phyloP scores from a whole-genome alignment of 2,113 vertebrate genomes.

The Hippocampus comes region DNA sequence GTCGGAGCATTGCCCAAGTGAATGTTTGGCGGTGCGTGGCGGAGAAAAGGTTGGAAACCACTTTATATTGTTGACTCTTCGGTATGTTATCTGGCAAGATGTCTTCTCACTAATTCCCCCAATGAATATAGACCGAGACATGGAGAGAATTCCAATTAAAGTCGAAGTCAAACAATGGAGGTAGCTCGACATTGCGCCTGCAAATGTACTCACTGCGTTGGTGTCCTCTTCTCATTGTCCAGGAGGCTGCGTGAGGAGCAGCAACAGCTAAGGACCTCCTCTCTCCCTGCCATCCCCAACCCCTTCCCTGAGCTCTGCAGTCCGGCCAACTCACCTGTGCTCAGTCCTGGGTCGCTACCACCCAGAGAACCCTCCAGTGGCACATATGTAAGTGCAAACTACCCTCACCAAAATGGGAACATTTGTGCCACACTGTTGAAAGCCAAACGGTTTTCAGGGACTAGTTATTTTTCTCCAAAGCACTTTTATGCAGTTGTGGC shows the following conservation, averaged over 20 bases:
- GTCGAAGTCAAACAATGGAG: neutral
- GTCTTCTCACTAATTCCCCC: neutral
- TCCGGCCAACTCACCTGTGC: conserved; percentile 80
- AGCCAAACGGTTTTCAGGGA: conserved; percentile 7
- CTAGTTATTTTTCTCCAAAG: no score
- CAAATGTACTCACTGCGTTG: neutral
- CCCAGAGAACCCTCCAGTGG: conserved; percentile 76
- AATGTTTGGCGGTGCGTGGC: no score
- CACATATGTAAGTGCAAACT: conserved; percentile 79
- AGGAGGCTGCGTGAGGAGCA: conserved; percentile 91
- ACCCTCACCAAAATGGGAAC: neutral
- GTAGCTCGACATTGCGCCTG: no score
- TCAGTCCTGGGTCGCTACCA: conserved; percentile 84
- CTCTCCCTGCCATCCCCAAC: conserved; percentile 95
- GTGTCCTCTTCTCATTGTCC: conserved; percentile 13
- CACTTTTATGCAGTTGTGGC: conserved; percentile 8
- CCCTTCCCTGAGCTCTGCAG: conserved; percentile 95
- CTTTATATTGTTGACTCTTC: neutral
- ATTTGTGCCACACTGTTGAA: no score
- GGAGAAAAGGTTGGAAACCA: no score
- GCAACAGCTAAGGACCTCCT: conserved; percentile 87
- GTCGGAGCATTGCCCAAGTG: no score
- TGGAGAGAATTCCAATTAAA: neutral
- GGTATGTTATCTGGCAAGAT: no score
- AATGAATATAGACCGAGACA: neutral